Conservation (phyloP, 37 sponge, comb jelly and placozoan genomes). For the Amphimedon queenslandica region DNA sequence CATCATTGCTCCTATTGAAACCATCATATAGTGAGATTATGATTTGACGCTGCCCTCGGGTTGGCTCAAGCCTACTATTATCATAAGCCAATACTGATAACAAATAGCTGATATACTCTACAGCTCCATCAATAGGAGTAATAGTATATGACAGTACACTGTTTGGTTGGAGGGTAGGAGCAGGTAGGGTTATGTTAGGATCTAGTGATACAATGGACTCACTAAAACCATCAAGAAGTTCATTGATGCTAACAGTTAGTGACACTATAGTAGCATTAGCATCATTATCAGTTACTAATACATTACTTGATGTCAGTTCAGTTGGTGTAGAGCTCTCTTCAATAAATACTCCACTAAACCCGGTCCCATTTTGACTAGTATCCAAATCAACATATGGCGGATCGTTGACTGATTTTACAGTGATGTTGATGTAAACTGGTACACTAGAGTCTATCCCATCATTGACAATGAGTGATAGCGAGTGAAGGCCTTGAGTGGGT, state of each 20-base stretch:
- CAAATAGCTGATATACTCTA: constrained; percentile 4
- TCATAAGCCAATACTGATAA: constrained; percentile 30
- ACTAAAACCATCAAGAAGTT: constrained; percentile 29
- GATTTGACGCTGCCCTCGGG: constrained; percentile 20
- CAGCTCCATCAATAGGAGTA: background rate
- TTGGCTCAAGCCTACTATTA: constrained; percentile 47
- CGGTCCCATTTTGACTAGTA: constrained; percentile 13
- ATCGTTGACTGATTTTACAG: constrained; percentile 49
- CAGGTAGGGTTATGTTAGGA: background rate
- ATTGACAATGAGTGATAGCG: constrained; percentile 27
- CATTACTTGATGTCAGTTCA: constrained; percentile 55
- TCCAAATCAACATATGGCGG: constrained; percentile 59
- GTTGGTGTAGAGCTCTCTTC: constrained; percentile 47
- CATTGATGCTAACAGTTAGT: constrained; percentile 28
- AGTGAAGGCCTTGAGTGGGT: constrained; percentile 36
- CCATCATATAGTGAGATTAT: constrained; percentile 54
- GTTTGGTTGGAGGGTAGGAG: background rate
- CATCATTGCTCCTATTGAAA: constrained; percentile 34
- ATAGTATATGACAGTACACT: constrained; percentile 7
- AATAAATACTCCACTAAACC: constrained; percentile 35
- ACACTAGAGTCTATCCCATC: constrained; percentile 47
- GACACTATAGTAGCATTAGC: background rate
- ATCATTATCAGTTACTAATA: constrained; percentile 62
- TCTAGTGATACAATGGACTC: constrained; percentile 36
- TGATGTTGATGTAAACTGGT: constrained; percentile 17